A percentile compares a stretch with the other conserved stretches of the same genome.
Conservation (phyloP, 1,140 invertebrate genomes). For the Magallana gigas region DNA sequence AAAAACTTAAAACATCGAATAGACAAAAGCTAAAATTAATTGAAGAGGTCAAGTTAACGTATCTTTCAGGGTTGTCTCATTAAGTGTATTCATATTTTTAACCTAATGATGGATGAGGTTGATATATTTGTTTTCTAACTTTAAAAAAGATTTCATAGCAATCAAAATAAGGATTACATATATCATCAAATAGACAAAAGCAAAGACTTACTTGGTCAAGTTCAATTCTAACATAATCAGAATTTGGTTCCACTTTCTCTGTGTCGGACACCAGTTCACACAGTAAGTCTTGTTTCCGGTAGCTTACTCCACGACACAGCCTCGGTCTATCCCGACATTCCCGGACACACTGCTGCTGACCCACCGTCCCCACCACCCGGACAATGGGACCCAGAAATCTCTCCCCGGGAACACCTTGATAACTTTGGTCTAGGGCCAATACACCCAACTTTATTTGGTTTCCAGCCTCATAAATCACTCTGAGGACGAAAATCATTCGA, state of each 20-base stretch:
- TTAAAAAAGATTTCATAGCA: not conserved
- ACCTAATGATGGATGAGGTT: no score
- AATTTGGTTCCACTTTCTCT: not conserved
- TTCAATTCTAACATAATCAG: not conserved
- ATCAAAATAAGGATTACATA: not conserved
- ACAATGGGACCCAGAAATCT: not conserved
- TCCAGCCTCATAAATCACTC: no score
- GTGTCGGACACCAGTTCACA: not conserved
- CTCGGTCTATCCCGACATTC: not conserved
- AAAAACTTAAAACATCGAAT: no score
- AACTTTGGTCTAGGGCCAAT: no score
- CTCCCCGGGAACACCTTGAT: not conserved
- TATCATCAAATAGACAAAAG: not conserved
- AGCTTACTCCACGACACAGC: not conserved
- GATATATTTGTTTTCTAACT: no score
- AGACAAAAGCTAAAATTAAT: no score
- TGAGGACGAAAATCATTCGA: no score
- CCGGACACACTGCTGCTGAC: not conserved
- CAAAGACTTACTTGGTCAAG: not conserved
- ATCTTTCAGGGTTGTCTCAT: not conserved
- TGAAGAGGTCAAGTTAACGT: fast-evolving
- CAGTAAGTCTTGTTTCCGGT: not conserved
- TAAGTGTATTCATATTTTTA: not conserved
- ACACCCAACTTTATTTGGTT: no score
- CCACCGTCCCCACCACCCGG: not conserved